phyloP scores from a whole-genome alignment of 2,888 invertebrate species.

The Entomobrya multifasciata region DNA sequence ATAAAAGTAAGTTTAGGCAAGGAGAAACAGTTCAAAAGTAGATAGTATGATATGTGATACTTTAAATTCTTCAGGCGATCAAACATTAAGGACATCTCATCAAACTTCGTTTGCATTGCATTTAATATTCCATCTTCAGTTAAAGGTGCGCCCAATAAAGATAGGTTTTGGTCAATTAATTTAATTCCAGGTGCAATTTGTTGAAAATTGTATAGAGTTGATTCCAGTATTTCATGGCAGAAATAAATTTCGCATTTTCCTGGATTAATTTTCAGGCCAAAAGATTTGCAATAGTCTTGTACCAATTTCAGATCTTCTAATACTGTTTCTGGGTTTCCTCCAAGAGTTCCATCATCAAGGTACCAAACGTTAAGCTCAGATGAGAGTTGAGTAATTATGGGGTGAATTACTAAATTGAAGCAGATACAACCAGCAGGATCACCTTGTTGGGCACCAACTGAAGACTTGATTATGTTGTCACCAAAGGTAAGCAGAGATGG shows the following conservation, averaged over 20 bases:
- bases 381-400: not conserved
- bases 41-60: not conserved
- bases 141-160: not conserved
- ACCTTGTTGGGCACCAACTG: not conserved
- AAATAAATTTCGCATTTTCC: constrained; percentile 27
- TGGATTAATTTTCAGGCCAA: not conserved
- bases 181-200: not conserved
- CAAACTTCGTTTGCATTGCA: not conserved
- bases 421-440: not conserved
- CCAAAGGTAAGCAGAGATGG: too few species aligned
- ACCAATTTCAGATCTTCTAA: not conserved
- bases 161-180: not conserved
- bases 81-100: not conserved
- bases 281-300: not conserved
- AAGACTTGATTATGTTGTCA: not conserved
- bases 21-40: not conserved
- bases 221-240: not conserved
- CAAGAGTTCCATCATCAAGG: not conserved
- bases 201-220: not conserved
- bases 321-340: not conserved
- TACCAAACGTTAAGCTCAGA: not conserved
- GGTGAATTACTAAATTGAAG: not conserved
- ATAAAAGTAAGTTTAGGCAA: constrained; percentile 10
- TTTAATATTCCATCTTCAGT: not conserved
- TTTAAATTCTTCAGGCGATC: not conserved